Evolutionary conservation across 2,888 invertebrate genomes (phyloP).

Genomic region (Aleiodes testaceus): DNA sequence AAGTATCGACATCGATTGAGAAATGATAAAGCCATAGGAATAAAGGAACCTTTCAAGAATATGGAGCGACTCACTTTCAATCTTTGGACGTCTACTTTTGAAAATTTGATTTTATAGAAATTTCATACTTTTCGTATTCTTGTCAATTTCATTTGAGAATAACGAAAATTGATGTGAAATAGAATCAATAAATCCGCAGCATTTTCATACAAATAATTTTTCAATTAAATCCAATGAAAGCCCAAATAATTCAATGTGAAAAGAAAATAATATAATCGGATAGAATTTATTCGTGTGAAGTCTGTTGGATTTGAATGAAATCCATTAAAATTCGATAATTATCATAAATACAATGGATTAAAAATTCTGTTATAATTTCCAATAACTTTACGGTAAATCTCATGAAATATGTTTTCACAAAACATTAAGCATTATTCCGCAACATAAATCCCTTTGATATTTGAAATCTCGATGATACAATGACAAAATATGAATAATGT

Average conservation of each 20-base stretch:
- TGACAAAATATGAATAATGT: neutral
- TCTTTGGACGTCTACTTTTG: neutral
- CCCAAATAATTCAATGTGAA: too few species aligned
- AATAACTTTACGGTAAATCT: neutral
- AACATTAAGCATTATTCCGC: conserved; percentile 20
- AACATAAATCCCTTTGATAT: conserved; percentile 15
- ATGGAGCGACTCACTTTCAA: neutral
- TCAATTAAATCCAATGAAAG: too few species aligned
- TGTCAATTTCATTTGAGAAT: too few species aligned
- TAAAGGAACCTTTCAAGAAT: neutral
- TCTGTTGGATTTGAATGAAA: neutral
- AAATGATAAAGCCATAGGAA: conserved; percentile 30
- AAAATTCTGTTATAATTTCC: conserved; percentile 3
- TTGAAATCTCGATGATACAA: neutral
- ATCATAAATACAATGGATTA: conserved; percentile 6
- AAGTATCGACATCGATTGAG: conserved; percentile 36
- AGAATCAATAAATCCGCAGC: too few species aligned
- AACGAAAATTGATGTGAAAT: too few species aligned
- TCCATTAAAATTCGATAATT: neutral
- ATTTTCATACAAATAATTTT: too few species aligned
- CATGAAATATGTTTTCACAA: neutral
- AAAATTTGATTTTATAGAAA: neutral
- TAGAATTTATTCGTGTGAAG: too few species aligned
- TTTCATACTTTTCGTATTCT: too few species aligned
- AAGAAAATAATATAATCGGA: too few species aligned